phyloP scores from a whole-genome alignment of 2,113 vertebrate species.

The Oncorhynchus nerka region DNA sequence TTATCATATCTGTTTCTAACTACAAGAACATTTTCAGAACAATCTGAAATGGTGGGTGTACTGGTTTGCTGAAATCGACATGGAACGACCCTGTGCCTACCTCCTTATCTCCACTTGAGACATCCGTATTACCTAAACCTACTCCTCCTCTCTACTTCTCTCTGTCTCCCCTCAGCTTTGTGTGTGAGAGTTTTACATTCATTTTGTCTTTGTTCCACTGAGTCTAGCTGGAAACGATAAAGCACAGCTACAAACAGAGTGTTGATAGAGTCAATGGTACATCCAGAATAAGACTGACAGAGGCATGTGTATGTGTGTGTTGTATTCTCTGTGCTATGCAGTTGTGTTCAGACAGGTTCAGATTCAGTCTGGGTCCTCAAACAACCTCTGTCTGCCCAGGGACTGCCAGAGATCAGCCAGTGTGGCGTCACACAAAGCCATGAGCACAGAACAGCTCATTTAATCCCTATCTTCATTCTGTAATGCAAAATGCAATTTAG shows the following conservation, averaged over 20 bases:
- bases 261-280: too few species aligned
- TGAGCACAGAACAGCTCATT: not conserved
- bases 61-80: too few species aligned
- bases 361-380: not conserved
- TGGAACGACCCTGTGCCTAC: slow-evolving; percentile 11
- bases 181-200: not conserved
- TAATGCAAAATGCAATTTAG: slow-evolving; percentile 3
- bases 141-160: not conserved
- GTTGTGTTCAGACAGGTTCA: not conserved
- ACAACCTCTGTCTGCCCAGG: not conserved
- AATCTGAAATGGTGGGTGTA: too few species aligned
- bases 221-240: not conserved
- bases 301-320: not conserved
- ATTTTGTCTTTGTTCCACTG: not conserved
- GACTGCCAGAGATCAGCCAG: not conserved
- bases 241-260: not conserved
- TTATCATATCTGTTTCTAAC: too few species aligned
- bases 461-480: not conserved
- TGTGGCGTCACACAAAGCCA: not conserved
- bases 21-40: too few species aligned
- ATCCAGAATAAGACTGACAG: too few species aligned
- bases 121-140: slow-evolving; percentile 36
- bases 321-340: not conserved
- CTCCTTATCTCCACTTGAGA: slow-evolving; percentile 54
- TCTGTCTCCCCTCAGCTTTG: slow-evolving; percentile 28